These are phyloP conservation scores for Cyprinodon diabolis DNA, from an alignment of 2,797 vertebrate species.

Conservation along the genomic window DNA sequence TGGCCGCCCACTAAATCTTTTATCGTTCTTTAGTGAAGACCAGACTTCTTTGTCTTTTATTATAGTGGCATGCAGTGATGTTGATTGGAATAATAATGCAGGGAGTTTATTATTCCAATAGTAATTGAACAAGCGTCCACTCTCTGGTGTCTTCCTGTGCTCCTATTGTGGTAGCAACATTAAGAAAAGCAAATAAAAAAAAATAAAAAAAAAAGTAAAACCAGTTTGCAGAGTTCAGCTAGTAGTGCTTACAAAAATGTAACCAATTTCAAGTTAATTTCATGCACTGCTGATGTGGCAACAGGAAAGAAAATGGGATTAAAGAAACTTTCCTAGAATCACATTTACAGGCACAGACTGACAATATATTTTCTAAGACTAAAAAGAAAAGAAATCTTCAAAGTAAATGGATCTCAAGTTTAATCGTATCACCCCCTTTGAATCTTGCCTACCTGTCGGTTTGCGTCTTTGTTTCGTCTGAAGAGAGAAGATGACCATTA, in stretches of 20 bases:
- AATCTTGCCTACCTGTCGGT: slow-evolving; percentile 68
- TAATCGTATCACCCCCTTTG: neutral
- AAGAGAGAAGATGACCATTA: slow-evolving; percentile 78
- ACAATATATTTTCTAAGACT: neutral
- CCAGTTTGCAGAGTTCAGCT: slow-evolving; percentile 41
- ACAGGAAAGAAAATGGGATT: slow-evolving; percentile 51
- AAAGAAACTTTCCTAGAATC: slow-evolving; percentile 30
- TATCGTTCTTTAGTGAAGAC: slow-evolving; percentile 53
- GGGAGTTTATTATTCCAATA: slow-evolving; percentile 36
- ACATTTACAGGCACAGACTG: slow-evolving; percentile 4
- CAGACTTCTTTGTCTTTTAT: slow-evolving; percentile 45
- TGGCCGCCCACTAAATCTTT: slow-evolving; percentile 62
- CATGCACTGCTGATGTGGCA: slow-evolving; percentile 66
- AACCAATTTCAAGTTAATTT: slow-evolving; percentile 67
- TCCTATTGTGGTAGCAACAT: slow-evolving; percentile 51
- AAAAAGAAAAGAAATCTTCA: neutral
- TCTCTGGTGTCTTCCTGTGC: slow-evolving; percentile 21
- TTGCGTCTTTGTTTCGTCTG: slow-evolving; percentile 75
- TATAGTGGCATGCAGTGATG: slow-evolving; percentile 41
- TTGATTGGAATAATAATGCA: slow-evolving; percentile 42
- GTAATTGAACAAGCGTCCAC: slow-evolving; percentile 35
- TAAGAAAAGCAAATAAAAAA: slow-evolving; percentile 19
- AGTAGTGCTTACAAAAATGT: slow-evolving; percentile 31
- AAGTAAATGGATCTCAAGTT: neutral
- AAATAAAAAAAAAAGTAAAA: slow-evolving; percentile 36